A percentile compares a stretch with the other conserved stretches of the same genome.
phyloP scores from a whole-genome alignment of 2,888 invertebrate species.

The Gisinianus flammeolus region DNA sequence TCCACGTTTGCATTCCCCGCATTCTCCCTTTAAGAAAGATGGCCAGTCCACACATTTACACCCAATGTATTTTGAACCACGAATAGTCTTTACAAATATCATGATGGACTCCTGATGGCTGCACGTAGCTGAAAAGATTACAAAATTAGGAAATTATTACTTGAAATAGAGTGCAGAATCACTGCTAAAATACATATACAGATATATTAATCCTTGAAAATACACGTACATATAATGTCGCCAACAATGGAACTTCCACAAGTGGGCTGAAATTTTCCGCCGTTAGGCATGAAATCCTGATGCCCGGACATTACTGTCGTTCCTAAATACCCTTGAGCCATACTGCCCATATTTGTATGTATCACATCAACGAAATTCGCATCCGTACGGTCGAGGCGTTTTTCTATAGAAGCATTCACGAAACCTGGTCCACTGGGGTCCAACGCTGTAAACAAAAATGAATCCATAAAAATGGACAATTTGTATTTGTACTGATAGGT shows the following conservation, averaged over 20 bases:
- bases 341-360: slow-evolving; percentile 46
- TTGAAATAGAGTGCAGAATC: background rate
- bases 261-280: slow-evolving; percentile 34
- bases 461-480: background rate
- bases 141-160: background rate
- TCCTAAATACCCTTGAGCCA: slow-evolving; percentile 46
- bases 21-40: slow-evolving; percentile 40
- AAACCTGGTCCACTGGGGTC: slow-evolving; percentile 50
- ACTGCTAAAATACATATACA: too few relatives aligned
- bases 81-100: slow-evolving; percentile 30
- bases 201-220: too few relatives aligned
- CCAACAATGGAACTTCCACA: slow-evolving; percentile 36
- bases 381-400: slow-evolving; percentile 69
- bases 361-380: slow-evolving; percentile 75
- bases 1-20: slow-evolving; percentile 39
- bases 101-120: slow-evolving; percentile 37
- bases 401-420: slow-evolving; percentile 26
- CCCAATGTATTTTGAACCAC: slow-evolving; percentile 38
- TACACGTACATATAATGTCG: slow-evolving; percentile 25
- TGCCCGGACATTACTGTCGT: slow-evolving; percentile 41
- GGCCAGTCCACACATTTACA: slow-evolving; percentile 51
- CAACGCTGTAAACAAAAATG: background rate
- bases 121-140: slow-evolving; percentile 29
- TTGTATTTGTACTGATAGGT: background rate
- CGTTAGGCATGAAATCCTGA: slow-evolving; percentile 48